Conservation (phyloP, 2,888 invertebrate genomes). For the Sarcophaga carnaria region DNA sequence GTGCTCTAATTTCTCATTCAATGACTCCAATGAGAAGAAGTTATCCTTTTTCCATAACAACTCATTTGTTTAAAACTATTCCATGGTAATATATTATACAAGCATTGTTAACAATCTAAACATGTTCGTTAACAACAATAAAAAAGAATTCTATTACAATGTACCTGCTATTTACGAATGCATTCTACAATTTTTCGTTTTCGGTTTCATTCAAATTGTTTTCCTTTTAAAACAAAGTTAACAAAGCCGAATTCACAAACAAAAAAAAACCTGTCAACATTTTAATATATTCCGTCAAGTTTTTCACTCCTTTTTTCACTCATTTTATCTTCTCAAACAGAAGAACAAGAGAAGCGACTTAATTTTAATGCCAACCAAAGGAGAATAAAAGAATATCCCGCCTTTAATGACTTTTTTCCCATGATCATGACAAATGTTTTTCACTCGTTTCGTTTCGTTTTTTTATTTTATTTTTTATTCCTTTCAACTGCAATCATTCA, state of each 20-base stretch:
- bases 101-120: too few relatives aligned
- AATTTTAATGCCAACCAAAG: conserved; percentile 4
- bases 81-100: too few relatives aligned
- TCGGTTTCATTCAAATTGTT: not conserved
- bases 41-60: too few relatives aligned
- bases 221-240: not conserved
- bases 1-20: too few relatives aligned
- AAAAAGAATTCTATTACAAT: too few relatives aligned
- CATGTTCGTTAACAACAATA: too few relatives aligned
- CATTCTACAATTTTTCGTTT: not conserved
- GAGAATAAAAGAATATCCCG: not conserved
- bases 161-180: too few relatives aligned
- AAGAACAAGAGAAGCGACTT: not conserved
- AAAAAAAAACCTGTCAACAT: not conserved
- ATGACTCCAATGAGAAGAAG: too few relatives aligned
- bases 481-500: conserved; percentile 12
- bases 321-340: not conserved
- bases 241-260: not conserved
- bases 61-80: too few relatives aligned
- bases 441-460: not conserved
- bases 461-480: not conserved
- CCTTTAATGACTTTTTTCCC: conserved; percentile 38
- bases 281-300: not conserved
- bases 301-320: not conserved
- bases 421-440: conserved; percentile 38